Evolutionary conservation across 2,113 vertebrate species (phyloP).

Genomic region (Neopipo cinnamomea): DNA sequence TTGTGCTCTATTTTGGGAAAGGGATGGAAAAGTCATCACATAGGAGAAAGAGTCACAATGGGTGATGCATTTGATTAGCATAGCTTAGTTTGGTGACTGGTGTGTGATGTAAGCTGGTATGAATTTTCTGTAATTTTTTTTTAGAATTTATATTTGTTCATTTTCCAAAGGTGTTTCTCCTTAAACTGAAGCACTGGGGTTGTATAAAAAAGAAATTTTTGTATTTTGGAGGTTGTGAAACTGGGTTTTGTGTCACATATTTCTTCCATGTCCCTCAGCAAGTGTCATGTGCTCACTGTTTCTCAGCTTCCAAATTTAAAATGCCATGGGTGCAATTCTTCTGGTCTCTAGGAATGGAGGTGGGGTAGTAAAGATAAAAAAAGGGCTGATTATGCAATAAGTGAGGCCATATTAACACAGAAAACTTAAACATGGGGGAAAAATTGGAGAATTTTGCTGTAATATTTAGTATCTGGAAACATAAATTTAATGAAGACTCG

Average conservation of each 20-base stretch:
- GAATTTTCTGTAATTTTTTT: not conserved
- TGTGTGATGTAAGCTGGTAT: not conserved
- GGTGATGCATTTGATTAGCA: not conserved
- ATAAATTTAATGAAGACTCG: not conserved
- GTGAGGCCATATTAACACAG: not conserved
- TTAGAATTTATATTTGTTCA: not conserved
- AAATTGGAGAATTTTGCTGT: not conserved
- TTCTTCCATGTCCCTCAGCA: not conserved
- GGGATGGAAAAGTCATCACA: not conserved
- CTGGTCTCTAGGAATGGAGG: not conserved
- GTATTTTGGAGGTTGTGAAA: not conserved
- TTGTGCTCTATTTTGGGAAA: not conserved
- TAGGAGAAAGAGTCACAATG: conserved; percentile 2
- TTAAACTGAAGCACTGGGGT: not conserved
- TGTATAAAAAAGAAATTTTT: not conserved
- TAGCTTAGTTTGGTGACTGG: not conserved
- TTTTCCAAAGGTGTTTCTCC: not conserved
- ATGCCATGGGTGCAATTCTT: not conserved
- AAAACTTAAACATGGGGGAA: not conserved
- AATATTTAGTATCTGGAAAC: not conserved
- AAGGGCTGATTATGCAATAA: not conserved
- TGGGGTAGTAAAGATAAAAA: not conserved
- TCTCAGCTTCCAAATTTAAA: not conserved
- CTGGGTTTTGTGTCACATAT: not conserved
- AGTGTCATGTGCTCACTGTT: fast-evolving